Evolutionary conservation across 2,797 vertebrate species (phyloP).

Genomic region (Australoheros facetus): DNA sequence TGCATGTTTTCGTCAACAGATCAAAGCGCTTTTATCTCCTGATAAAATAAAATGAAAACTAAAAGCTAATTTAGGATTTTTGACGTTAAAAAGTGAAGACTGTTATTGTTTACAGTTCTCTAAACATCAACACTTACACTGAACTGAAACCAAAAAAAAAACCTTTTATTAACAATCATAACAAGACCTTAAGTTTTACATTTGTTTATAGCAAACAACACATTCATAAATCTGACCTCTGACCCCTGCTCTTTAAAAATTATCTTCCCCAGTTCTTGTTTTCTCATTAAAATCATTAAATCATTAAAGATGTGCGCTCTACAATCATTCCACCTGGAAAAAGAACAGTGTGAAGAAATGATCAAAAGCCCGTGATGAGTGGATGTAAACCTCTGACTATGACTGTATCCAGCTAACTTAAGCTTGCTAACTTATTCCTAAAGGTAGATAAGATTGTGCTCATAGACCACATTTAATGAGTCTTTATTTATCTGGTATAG

Average conservation of each 20-base stretch:
- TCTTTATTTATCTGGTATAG: neutral
- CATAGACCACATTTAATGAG: neutral
- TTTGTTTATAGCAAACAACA: too few relatives aligned
- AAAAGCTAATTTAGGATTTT: neutral
- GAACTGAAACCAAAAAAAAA: too few relatives aligned
- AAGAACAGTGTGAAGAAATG: neutral
- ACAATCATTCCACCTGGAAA: too few relatives aligned
- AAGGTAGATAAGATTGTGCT: too few relatives aligned
- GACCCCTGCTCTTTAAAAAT: too few relatives aligned
- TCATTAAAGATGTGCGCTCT: too few relatives aligned
- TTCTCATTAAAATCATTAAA: too few relatives aligned
- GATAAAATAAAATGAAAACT: neutral
- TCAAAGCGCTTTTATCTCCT: neutral
- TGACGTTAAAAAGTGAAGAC: neutral
- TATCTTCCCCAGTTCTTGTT: too few relatives aligned
- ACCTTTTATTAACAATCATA: too few relatives aligned
- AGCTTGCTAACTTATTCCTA: neutral
- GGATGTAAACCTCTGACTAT: neutral
- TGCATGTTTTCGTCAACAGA: neutral
- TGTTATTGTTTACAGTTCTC: too few relatives aligned
- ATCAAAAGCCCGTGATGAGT: neutral
- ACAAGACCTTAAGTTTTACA: too few relatives aligned
- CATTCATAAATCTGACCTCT: too few relatives aligned
- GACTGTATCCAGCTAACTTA: rapidly evolving
- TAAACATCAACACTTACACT: neutral